Evolutionary conservation across 2,113 vertebrate species (phyloP).

Genomic region (Bambusicola thoracicus): DNA sequence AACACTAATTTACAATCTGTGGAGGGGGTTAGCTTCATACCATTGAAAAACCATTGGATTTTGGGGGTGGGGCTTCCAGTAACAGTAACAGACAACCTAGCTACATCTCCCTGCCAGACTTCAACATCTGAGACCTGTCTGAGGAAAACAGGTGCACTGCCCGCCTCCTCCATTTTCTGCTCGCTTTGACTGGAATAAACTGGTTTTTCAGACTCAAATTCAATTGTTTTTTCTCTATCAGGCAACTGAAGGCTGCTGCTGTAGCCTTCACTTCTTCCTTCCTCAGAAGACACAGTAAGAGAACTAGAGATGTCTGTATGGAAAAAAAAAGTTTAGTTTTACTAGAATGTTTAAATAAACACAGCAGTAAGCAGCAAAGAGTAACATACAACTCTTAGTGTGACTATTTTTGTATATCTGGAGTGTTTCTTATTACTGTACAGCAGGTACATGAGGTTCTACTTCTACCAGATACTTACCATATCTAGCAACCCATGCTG

Average conservation of each 20-base stretch:
- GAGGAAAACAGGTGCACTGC: conserved; percentile 82
- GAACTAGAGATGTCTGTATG: conserved; percentile 88
- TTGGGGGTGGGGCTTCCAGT: conserved; percentile 85
- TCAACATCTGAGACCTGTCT: conserved; percentile 79
- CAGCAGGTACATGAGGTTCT: background rate
- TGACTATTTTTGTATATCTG: background rate
- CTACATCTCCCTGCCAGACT: conserved; percentile 81
- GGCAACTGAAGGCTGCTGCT: conserved; percentile 83
- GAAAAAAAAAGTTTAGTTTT: conserved; percentile 79
- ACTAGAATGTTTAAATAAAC: conserved; percentile 52
- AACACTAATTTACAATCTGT: conserved; percentile 82
- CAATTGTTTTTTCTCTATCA: conserved; percentile 89
- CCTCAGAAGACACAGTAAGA: conserved; percentile 84
- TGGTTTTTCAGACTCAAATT: conserved; percentile 89
- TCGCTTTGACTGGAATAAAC: conserved; percentile 81
- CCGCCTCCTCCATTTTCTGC: conserved; percentile 78
- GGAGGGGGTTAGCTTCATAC: conserved; percentile 76
- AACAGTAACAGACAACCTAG: conserved; percentile 84
- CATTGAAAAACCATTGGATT: conserved; percentile 90
- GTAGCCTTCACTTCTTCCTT: conserved; percentile 85
- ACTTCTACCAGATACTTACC: background rate
- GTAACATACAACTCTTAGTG: background rate
- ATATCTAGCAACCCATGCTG: background rate
- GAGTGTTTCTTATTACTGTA: background rate
- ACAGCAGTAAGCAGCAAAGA: conserved; percentile 6